Conservation (phyloP, 1,140 invertebrate genomes). For the Conus betulinus region DNA sequence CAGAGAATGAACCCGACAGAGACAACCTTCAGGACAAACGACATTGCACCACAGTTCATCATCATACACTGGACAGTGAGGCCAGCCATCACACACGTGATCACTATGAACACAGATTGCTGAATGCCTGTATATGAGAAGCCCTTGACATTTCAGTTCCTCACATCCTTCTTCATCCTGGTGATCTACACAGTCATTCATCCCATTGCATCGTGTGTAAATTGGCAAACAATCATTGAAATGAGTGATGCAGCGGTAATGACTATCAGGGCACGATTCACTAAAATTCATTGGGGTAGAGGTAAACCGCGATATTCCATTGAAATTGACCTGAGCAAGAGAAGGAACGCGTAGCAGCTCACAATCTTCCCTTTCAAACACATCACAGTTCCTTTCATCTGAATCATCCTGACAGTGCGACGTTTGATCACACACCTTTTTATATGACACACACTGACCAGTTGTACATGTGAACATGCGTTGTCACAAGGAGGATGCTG, state of each 20-base stretch:
- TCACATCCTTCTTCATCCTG: constrained; percentile 10
- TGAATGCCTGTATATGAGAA: constrained; percentile 12
- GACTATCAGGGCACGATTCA: neutral
- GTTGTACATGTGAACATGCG: neutral
- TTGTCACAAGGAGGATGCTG: neutral
- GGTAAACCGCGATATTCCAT: neutral
- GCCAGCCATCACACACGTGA: neutral
- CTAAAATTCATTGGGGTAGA: neutral
- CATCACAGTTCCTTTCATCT: neutral
- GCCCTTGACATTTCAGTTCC: constrained; percentile 32
- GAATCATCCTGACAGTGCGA: neutral
- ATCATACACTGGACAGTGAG: constrained; percentile 36
- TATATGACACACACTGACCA: neutral
- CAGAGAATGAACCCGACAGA: neutral
- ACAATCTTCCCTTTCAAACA: neutral
- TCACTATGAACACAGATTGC: constrained; percentile 10
- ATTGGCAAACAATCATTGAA: neutral
- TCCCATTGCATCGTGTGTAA: constrained; percentile 20
- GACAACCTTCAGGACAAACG: constrained; percentile 45
- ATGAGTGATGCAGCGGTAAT: neutral
- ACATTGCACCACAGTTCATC: constrained; percentile 33
- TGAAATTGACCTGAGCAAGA: neutral
- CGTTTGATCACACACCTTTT: neutral
- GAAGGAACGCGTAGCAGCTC: neutral
- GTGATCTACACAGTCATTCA: neutral